Evolutionary conservation across 1,140 invertebrate genomes (phyloP), one percentile per base, ranked within the genome.

Genomic region (Chymomyza costata): DNA sequence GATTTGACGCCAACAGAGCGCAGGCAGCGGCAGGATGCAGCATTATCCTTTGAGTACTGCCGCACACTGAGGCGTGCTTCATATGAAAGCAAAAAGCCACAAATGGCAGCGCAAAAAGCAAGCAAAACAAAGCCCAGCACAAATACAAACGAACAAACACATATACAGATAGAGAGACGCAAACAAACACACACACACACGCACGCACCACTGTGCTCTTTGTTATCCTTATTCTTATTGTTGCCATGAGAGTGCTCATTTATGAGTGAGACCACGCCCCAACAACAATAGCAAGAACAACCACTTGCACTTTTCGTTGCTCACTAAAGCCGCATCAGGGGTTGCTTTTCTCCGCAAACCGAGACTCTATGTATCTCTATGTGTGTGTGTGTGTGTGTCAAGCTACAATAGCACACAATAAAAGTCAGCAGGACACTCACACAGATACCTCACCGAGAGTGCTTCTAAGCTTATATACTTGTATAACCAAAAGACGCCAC

Each of bases 61-160:
- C 15, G 30, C 17, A 30, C 28, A 17, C 11, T 8, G 3, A 19
- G 63, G 62, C 61, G 56, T 66, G 46, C 65, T 66, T 46, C 57
- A 62, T 67, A 66, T 69, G 54, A 82, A 82, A 70, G 63, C 78
- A 71, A 78, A 76, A 82, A 82, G 71, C 80, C 71, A 82, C 80
- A 82, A 82, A 82, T 82, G 80, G 80, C 80, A 82, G 80, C 68
- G 73, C 65, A 69, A 80, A 65, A 55, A 61, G 51, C 50, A 46
- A 56, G 14, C 52, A 61, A 71, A 82, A 82, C 71, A 76, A 82
- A 55, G 61, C n/a, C 18, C 35, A 58, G 31, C 46, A 50, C 39
- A 28, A 32, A 25, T 13, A 37, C 43, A 35, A 53, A 32, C 40
- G 30, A 55, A 40, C 39, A 50, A 11, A 51, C 49, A 60, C 11